Percentiles rank a stretch among this genome's conserved stretches.
Evolutionary conservation across 2,888 invertebrate genomes (phyloP).

Genomic region (Agrochola macilenta): DNA sequence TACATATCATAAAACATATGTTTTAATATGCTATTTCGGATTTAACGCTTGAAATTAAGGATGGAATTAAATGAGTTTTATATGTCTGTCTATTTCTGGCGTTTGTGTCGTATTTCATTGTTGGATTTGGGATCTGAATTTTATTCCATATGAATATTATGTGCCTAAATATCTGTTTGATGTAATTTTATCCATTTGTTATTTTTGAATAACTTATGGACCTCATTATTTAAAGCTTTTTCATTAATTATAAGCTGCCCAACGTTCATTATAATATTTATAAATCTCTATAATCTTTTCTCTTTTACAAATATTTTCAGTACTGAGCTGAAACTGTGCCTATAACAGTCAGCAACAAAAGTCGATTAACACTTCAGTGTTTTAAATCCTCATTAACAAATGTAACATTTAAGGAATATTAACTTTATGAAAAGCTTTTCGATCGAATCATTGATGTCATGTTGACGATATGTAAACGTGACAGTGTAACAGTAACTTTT

Average conservation of each 20-base stretch:
- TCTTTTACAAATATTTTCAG: background rate
- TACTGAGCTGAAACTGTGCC: background rate
- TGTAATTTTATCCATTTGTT: background rate
- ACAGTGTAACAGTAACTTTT: too few species aligned
- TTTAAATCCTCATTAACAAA: background rate
- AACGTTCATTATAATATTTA: background rate
- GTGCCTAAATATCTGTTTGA: background rate
- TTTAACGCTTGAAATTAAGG: slow-evolving; percentile 48
- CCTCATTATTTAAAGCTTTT: background rate
- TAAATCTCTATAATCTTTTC: background rate
- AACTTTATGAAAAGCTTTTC: too few species aligned
- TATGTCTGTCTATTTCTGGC: slow-evolving; percentile 37
- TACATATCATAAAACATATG: slow-evolving; percentile 57
- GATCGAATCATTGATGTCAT: background rate
- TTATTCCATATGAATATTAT: background rate
- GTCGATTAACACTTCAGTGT: background rate
- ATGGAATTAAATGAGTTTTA: slow-evolving; percentile 51
- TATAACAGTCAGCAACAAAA: too few species aligned
- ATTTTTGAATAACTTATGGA: background rate
- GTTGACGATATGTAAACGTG: background rate
- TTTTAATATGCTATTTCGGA: slow-evolving; percentile 47
- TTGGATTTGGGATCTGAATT: slow-evolving; percentile 7
- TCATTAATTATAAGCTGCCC: background rate
- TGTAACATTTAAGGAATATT: background rate
- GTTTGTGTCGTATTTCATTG: slow-evolving; percentile 16